A percentile compares a stretch with the other conserved stretches of the same genome.
These are phyloP conservation scores for Heteropelma amictum DNA, from an alignment of 2,888 invertebrate genomes.

Conservation along the genomic window DNA sequence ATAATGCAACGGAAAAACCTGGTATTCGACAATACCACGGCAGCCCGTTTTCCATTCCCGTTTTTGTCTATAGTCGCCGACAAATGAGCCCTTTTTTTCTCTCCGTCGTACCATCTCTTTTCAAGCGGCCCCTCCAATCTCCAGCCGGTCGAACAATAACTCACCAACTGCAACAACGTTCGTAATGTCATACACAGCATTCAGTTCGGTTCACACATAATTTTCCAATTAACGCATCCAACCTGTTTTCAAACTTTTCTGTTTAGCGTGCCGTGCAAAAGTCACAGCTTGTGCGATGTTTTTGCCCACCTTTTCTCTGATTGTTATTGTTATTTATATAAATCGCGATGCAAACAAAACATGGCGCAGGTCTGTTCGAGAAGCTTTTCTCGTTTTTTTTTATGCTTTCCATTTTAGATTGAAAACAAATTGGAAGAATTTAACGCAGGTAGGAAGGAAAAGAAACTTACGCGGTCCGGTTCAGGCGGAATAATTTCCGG, in stretches of 20 bases:
- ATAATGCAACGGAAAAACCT: constrained; percentile 51
- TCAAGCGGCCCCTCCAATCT: not conserved
- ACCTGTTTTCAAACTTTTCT: constrained; percentile 11
- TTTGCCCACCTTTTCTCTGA: too few species aligned
- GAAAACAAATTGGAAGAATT: not conserved
- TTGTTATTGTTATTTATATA: too few species aligned
- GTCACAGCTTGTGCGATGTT: not conserved
- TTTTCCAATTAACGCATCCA: constrained; percentile 38
- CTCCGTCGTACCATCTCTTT: not conserved
- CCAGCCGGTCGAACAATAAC: not conserved
- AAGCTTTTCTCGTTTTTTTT: not conserved
- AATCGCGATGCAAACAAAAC: too few species aligned
- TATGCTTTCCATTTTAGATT: too few species aligned
- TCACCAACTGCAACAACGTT: not conserved
- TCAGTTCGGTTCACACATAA: constrained; percentile 32
- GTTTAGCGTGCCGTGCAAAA: constrained; percentile 3
- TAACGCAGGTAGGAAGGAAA: not conserved
- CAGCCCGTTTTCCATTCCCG: constrained; percentile 22
- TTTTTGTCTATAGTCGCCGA: constrained; percentile 37
- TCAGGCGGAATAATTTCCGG: constrained; percentile 40
- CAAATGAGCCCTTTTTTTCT: constrained; percentile 53
- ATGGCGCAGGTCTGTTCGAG: too few species aligned
- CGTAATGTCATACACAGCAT: not conserved
- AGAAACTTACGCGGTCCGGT: not conserved
- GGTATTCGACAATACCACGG: constrained; percentile 40